These are phyloP conservation scores for Anoplolepis gracilipes DNA, from an alignment of 1,140 invertebrate species.

Conservation along the genomic window DNA sequence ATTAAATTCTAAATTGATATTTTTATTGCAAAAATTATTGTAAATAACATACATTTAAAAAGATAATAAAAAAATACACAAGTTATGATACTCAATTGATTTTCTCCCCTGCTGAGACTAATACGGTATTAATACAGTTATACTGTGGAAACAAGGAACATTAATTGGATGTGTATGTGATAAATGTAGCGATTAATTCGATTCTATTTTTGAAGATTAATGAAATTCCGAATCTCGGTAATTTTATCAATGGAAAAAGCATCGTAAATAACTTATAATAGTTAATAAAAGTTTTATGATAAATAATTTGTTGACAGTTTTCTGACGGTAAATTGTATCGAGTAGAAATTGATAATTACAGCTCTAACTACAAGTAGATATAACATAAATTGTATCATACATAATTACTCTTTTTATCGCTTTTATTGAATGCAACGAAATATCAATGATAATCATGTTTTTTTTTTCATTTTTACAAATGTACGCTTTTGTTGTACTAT, in stretches of 20 bases:
- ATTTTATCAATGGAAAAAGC: neutral
- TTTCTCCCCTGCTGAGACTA: neutral
- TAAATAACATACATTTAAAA: neutral
- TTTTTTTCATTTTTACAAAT: neutral
- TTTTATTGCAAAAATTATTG: neutral
- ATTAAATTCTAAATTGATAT: neutral
- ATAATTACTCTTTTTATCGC: slow-evolving; percentile 4
- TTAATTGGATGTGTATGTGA: neutral
- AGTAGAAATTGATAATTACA: slow-evolving; percentile 24
- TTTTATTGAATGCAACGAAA: neutral
- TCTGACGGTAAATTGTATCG: neutral
- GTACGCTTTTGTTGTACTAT: neutral
- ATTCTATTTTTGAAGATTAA: slow-evolving; percentile 21
- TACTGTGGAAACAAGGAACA: neutral
- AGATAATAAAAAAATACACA: neutral
- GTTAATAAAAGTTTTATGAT: neutral
- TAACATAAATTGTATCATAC: neutral
- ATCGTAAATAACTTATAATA: neutral
- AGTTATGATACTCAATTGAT: neutral
- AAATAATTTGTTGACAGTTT: slow-evolving; percentile 14
- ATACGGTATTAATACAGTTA: neutral
- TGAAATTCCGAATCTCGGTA: neutral
- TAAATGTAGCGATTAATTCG: neutral
- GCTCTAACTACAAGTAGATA: neutral
- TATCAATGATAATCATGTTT: neutral